Evolutionary conservation across 2,113 vertebrate species (phyloP), one percentile per base, ranked within the genome.

Genomic region (Sinocyclocheilus anophthalmus): DNA sequence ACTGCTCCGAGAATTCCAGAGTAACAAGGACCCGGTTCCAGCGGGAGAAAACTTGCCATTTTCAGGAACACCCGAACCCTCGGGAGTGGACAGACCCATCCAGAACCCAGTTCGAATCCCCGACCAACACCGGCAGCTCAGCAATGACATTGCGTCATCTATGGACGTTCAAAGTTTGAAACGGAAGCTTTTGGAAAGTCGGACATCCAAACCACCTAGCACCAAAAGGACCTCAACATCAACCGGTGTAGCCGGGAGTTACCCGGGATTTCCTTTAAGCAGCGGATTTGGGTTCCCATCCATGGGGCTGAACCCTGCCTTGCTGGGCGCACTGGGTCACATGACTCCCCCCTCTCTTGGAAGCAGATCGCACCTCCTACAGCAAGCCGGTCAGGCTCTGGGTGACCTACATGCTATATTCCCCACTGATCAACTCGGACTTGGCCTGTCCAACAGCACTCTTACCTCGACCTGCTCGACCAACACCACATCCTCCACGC

Each of bases 321-420:
- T 99, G 81, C 92, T 97, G 91, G 96, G 97, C 86, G 95, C 96
- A 77, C 91, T 97, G 78, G 95, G 96, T 88, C 97, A 96, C 86
- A 95, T 97, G 93, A 95, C 93, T 92, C 97, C 97, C 90, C 96
- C 97, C 84, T 92, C 97, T 89, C 95, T 98, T 83, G 94, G 98
- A 95, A 89, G 90, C 86, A 94, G 92, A 3, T 95, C 97, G 26
- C 96, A 97, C 87, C 98, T 96, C 89, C 96, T 97, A 93, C 97
- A 97, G 93, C 94, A 96, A 87, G 95, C 96, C 82, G 96, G 96
- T 87, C 96, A 98, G 93, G 86, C 92, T 1, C 95, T 99, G 92
- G 93, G 96, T 86, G 98, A 99, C 93, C 95, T 97, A 85, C 97
- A 96, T 90, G 93, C 95, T 94, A 96, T 99, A 93, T 97, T 98